Evolutionary conservation across 2,113 vertebrate species (phyloP), one percentile per base, ranked within the genome.

Genomic region (Odontophorus gujanensis): DNA sequence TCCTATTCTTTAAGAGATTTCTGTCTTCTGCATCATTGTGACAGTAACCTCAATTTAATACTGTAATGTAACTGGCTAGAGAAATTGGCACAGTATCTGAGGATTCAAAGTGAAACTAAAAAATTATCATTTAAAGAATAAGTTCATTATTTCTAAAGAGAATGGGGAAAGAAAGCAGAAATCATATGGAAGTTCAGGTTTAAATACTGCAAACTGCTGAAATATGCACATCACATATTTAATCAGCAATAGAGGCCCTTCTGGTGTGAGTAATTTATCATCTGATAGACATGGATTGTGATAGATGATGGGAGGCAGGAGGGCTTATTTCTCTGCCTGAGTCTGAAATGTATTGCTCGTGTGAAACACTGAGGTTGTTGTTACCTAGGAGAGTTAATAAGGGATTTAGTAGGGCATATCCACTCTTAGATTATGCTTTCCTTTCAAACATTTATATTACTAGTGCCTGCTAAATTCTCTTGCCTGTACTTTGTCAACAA

Each of bases 191-290:
- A n/a, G 3, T 28, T 77, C 57, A 72, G 6, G 22, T 65, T 86
- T 85, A 87, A 62, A 65, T 78, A 59, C 81, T 80, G 85, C 55
- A 87, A 76, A 47, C 65, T 81, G 15, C 67, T 91, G 93, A 83
- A 95, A 95, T 80, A 87, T 85, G 58, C 67, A 73, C 40, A 71
- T 96, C 94, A 93, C 74, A 65, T 24, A 67, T 97, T 96, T 94
- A 95, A 96, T 97, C 87, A 83, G 55, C 61, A 97, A 43, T 48
- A 77, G 62, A 92, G 73, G 53, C 36, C 82, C 71, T 96, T 89
- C 81, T 26, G 57, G 63, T 87, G 26, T 85, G 62, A 94, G 62
- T 53, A 75, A 75, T 94, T 92, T 79, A 62, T 97, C 93, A 73
- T 89, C 85, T 65, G 55, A 63, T 78, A 78, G 91, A 89, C n/a